Evolutionary conservation across 2,888 invertebrate genomes (phyloP).

Genomic region (Thysanoteuthis rhombus): DNA sequence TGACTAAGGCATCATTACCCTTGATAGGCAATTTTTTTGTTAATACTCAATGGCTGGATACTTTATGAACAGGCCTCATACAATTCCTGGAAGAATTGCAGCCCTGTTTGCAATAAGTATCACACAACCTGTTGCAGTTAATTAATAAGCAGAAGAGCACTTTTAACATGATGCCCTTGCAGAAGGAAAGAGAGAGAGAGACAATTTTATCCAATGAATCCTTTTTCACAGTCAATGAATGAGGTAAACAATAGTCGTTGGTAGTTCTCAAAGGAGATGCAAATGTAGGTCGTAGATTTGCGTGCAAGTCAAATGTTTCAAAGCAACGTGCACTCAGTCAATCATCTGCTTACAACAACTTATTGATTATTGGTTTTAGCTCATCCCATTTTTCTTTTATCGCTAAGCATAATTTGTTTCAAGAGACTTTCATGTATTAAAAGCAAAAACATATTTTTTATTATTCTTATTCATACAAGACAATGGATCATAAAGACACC

Average conservation of each 20-base stretch:
- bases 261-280: not conserved
- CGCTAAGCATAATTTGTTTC: not conserved
- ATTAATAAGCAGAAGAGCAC: too few relatives aligned
- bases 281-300: not conserved
- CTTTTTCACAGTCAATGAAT: not conserved
- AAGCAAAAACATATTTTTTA: not conserved
- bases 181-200: not conserved
- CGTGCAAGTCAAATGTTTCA: not conserved
- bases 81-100: not conserved
- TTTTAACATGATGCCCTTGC: not conserved
- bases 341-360: not conserved
- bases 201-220: not conserved
- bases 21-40: too few relatives aligned
- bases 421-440: not conserved
- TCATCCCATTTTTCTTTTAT: not conserved
- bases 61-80: too few relatives aligned
- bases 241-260: not conserved
- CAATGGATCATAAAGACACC: too few relatives aligned
- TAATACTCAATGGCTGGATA: too few relatives aligned
- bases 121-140: too few relatives aligned
- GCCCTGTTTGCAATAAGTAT: not conserved
- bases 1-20: too few relatives aligned
- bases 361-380: not conserved
- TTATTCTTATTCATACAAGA: not conserved
- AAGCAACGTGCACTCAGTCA: not conserved